These are phyloP conservation scores for Sebastiscus tertius DNA, from an alignment of 2,797 vertebrate species.

Conservation along the genomic window DNA sequence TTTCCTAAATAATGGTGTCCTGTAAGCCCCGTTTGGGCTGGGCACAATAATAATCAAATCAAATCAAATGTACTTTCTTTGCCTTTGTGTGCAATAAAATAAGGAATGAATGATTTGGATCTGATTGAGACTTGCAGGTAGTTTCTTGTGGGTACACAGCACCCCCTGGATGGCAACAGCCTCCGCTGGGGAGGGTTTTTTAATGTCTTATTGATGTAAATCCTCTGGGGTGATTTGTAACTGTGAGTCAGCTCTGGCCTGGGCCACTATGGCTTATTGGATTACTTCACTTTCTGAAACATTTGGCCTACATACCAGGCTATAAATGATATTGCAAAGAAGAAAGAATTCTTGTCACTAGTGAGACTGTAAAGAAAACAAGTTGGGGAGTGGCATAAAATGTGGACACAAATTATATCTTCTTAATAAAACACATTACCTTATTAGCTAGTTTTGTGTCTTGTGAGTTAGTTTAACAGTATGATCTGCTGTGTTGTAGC, in stretches of 20 bases:
- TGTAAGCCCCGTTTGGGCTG: too few species aligned
- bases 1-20: too few species aligned
- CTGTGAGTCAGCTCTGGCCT: conserved; percentile 34
- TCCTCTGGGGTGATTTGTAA: conserved; percentile 42
- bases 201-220: conserved; percentile 39
- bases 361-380: background rate
- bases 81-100: background rate
- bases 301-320: conserved; percentile 58
- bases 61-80: background rate
- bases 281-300: conserved; percentile 46
- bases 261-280: conserved; percentile 46
- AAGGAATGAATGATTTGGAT: background rate
- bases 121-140: background rate
- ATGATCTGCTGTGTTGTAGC: background rate
- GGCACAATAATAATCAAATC: too few species aligned
- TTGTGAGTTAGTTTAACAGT: background rate
- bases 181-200: background rate
- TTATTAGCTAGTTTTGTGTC: conserved; percentile 17
- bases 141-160: conserved; percentile 1
- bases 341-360: background rate
- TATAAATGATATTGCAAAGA: conserved; percentile 21
- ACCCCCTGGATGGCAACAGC: conserved; percentile 13
- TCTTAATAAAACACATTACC: background rate
- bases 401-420: background rate
- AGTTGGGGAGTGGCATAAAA: background rate